Conservation (phyloP, 2,888 invertebrate genomes). For the Trichacis sp. region DNA sequence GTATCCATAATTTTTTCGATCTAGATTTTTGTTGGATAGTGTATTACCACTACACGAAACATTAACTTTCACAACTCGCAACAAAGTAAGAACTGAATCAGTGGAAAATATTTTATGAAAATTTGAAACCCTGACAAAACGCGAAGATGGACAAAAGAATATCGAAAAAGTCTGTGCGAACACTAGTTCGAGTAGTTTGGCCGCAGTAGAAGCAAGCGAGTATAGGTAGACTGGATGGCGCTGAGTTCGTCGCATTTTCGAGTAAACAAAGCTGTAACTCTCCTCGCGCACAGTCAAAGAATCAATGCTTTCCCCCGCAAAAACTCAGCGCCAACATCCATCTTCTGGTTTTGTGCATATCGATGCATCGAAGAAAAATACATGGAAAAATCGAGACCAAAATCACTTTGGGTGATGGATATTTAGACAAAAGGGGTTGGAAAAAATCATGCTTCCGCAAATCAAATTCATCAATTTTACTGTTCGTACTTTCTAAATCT, state of each 20-base stretch:
- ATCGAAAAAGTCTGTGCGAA: constrained; percentile 8
- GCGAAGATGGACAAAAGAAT: background rate
- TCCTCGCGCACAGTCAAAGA: constrained; percentile 62
- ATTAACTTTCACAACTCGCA: no score
- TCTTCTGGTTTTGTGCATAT: constrained; percentile 56
- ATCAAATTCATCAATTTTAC: no score
- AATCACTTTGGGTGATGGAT: background rate
- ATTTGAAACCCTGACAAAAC: no score
- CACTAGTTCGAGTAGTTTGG: constrained; percentile 19
- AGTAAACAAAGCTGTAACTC: constrained; percentile 70
- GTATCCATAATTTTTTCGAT: no score
- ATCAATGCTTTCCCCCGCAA: constrained; percentile 60
- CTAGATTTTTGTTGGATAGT: no score
- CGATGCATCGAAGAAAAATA: constrained; percentile 50
- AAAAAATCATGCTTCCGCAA: no score
- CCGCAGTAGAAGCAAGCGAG: constrained; percentile 36
- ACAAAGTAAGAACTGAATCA: no score
- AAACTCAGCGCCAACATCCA: constrained; percentile 48
- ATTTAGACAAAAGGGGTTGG: no score
- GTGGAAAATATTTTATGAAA: no score
- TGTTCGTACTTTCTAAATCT: no score
- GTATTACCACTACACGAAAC: no score
- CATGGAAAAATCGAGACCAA: constrained; percentile 1
- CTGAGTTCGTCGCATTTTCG: constrained; percentile 61
- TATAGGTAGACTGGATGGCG: constrained; percentile 67